These are phyloP conservation scores for Ormia ochracea DNA, from an alignment of 2,888 invertebrate genomes.

Conservation along the genomic window DNA sequence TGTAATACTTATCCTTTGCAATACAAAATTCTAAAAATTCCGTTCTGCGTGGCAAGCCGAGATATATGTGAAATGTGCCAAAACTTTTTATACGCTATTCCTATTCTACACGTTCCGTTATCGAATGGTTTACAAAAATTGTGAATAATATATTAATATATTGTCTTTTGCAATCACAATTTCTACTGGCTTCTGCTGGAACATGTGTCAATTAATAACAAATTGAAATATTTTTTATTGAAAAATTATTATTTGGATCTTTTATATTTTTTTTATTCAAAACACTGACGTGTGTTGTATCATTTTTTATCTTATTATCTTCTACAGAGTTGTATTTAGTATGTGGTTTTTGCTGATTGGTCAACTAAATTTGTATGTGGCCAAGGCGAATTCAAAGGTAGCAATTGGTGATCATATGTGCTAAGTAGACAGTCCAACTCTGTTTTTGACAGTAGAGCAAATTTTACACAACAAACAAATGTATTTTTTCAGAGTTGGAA, in stretches of 20 bases:
- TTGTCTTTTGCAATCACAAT: not conserved
- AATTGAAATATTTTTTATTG: conserved; percentile 15
- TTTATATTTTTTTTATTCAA: conserved; percentile 42
- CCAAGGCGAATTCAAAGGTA: not conserved
- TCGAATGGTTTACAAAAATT: not conserved
- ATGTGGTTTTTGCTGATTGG: conserved; percentile 64
- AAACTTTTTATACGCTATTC: conserved; percentile 33
- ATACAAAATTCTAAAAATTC: conserved; percentile 9
- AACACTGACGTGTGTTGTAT: conserved; percentile 53
- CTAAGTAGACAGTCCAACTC: too few relatives aligned
- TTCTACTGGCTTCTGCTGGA: not conserved
- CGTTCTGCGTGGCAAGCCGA: conserved; percentile 44
- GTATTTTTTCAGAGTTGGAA: too few relatives aligned
- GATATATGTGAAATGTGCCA: conserved; percentile 20
- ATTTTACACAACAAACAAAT: too few relatives aligned
- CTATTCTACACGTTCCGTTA: not conserved
- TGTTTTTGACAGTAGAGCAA: too few relatives aligned
- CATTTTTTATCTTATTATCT: not conserved
- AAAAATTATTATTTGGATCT: conserved; percentile 21
- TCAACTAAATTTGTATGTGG: not conserved
- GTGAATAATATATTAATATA: conserved; percentile 11
- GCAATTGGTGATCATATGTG: not conserved
- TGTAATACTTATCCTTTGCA: conserved; percentile 2
- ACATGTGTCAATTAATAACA: conserved; percentile 38
- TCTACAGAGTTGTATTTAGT: conserved; percentile 61